These are phyloP conservation scores for Apistogramma diplotaenia DNA, from an alignment of 2,113 vertebrate genomes.

Conservation along the genomic window DNA sequence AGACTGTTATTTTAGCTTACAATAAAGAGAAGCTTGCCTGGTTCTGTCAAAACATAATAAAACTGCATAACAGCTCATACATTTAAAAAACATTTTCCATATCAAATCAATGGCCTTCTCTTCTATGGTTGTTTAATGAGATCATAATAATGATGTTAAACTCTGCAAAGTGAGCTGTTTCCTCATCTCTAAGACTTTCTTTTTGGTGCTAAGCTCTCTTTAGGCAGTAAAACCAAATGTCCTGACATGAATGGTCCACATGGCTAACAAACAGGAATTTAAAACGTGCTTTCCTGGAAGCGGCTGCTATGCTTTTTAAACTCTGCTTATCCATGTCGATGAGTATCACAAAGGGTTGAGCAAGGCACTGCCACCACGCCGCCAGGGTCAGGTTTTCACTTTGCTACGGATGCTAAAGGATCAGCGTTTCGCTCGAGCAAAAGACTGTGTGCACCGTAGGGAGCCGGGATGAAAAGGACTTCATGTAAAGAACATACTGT, in stretches of 20 bases:
- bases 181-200: neutral
- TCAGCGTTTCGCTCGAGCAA: neutral
- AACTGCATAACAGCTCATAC: neutral
- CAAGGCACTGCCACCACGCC: neutral
- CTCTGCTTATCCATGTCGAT: neutral
- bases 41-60: neutral
- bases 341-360: conserved; percentile 1
- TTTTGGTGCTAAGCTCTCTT: neutral
- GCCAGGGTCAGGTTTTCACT: neutral
- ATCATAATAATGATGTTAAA: no score
- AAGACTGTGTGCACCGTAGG: neutral
- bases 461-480: conserved; percentile 39
- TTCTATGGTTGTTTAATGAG: neutral
- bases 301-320: neutral
- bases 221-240: neutral
- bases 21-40: neutral
- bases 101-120: neutral
- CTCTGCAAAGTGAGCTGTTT: neutral
- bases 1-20: neutral
- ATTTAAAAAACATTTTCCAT: neutral
- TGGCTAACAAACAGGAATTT: neutral
- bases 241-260: neutral
- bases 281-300: neutral
- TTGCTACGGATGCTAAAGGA: neutral
- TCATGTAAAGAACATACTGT: conserved; percentile 14